Evolutionary conservation across 1,140 invertebrate species (phyloP).

Genomic region (Ceratina japonica): DNA sequence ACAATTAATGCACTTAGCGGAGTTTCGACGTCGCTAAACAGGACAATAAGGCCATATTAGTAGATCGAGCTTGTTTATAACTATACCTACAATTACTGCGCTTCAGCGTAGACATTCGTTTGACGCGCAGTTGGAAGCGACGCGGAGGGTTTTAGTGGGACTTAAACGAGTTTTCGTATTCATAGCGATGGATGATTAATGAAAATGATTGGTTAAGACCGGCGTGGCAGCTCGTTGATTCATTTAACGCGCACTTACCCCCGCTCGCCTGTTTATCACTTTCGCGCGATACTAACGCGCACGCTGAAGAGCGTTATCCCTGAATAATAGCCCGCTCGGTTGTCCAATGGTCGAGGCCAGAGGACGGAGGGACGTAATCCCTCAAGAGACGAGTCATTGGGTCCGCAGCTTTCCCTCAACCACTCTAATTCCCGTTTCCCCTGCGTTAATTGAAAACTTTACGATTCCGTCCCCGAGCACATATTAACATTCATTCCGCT

Average conservation of each 20-base stretch:
- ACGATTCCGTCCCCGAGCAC: slow-evolving; percentile 44
- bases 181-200: not conserved
- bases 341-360: not conserved
- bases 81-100: too few species aligned
- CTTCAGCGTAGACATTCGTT: too few species aligned
- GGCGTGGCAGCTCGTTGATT: not conserved
- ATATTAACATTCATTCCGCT: slow-evolving; percentile 61
- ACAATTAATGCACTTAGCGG: too few species aligned
- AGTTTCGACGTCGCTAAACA: too few species aligned
- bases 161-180: too few species aligned
- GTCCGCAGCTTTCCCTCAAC: slow-evolving; percentile 8
- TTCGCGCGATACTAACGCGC: not conserved
- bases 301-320: slow-evolving; percentile 37
- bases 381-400: slow-evolving; percentile 45
- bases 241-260: slow-evolving; percentile 19
- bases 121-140: too few species aligned
- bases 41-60: too few species aligned
- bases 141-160: too few species aligned
- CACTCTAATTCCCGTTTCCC: slow-evolving; percentile 51
- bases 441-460: slow-evolving; percentile 62
- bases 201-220: not conserved
- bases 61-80: too few species aligned
- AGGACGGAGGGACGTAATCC: slow-evolving; percentile 34
- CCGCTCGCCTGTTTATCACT: slow-evolving; percentile 2
- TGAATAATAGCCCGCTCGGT: slow-evolving; percentile 35